phyloP scores from a whole-genome alignment of 2,888 invertebrate species.

The Polylopha cassiicola region DNA sequence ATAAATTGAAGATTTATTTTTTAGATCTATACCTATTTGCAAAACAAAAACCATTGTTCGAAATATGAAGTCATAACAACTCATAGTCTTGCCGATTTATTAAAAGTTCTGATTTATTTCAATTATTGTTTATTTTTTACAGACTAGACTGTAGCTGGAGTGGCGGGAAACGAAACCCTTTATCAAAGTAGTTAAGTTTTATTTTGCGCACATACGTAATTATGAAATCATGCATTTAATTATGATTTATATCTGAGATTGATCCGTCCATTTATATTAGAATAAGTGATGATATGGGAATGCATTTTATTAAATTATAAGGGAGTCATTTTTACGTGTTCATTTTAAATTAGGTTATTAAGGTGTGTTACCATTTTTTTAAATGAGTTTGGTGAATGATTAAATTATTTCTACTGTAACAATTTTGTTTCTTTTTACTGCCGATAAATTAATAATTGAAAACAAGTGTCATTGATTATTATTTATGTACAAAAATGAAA shows the following conservation, averaged over 20 bases:
- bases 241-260: neutral
- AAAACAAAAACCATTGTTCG: too few species aligned
- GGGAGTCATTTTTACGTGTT: too few species aligned
- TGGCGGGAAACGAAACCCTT: constrained; percentile 1
- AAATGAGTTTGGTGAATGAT: too few species aligned
- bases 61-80: too few species aligned
- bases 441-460: too few species aligned
- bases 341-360: too few species aligned
- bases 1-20: too few species aligned
- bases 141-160: constrained; percentile 19
- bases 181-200: constrained; percentile 9
- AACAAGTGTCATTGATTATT: too few species aligned
- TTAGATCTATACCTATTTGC: too few species aligned
- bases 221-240: constrained; percentile 3
- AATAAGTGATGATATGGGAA: neutral
- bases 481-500: neutral
- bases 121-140: constrained; percentile 23
- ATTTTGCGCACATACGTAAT: neutral
- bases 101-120: neutral
- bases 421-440: too few species aligned
- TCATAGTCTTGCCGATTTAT: neutral
- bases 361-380: too few species aligned
- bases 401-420: too few species aligned
- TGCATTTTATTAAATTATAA: neutral
- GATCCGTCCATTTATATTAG: neutral